These are phyloP conservation scores for Pimephales promelas DNA, from an alignment of 2,113 vertebrate genomes.

Conservation along the genomic window DNA sequence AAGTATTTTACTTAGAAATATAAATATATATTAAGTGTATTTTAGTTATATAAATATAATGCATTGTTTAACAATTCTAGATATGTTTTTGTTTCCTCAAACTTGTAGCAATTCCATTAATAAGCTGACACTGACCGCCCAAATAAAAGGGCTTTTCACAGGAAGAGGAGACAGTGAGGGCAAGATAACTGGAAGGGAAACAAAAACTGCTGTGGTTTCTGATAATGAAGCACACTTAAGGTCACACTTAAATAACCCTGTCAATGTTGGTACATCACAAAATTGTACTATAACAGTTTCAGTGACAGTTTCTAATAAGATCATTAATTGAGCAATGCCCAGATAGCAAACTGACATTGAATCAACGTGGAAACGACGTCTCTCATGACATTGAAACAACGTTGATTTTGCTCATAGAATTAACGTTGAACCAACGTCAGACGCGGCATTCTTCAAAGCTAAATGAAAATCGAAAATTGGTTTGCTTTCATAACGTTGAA, in stretches of 20 bases:
- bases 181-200: constrained; percentile 1
- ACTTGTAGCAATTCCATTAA: background rate
- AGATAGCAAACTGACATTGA: too few relatives aligned
- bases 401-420: too few relatives aligned
- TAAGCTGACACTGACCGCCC: background rate
- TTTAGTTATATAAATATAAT: background rate
- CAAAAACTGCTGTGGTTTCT: background rate
- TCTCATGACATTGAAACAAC: too few relatives aligned
- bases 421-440: too few relatives aligned
- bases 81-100: background rate
- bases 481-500: too few relatives aligned
- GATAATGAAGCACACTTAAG: background rate
- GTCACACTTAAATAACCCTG: background rate
- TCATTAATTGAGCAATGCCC: too few relatives aligned
- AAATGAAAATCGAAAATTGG: too few relatives aligned
- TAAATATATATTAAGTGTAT: too few relatives aligned
- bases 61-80: background rate
- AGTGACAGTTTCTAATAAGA: too few relatives aligned
- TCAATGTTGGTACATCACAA: background rate
- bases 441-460: too few relatives aligned
- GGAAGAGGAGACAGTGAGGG: background rate
- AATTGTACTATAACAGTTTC: too few relatives aligned
- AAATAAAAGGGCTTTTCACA: background rate
- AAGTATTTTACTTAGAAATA: background rate
- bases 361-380: too few relatives aligned